Conservation (phyloP, 1,140 invertebrate genomes). For the Sycophila sp. region DNA sequence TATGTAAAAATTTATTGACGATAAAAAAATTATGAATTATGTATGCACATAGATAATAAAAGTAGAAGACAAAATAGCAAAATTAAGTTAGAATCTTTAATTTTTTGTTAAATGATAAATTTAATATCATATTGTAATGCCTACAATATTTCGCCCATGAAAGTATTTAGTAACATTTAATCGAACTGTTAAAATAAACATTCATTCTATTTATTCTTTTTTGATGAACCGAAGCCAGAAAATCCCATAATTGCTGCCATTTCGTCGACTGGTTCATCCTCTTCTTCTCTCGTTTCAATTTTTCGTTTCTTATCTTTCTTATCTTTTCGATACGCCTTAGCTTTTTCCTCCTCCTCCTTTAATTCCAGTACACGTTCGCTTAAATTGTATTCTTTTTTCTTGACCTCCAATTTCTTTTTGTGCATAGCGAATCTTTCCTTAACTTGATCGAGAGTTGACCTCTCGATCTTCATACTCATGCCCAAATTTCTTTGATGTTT, state of each 20-base stretch:
- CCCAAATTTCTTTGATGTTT: conserved; percentile 99
- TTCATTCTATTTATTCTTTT: conserved; percentile 72
- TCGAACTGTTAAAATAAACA: neutral
- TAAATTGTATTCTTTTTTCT: conserved; percentile 96
- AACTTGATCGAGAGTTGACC: conserved; percentile 94
- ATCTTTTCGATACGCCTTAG: conserved; percentile 93
- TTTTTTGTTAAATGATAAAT: no score
- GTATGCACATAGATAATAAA: no score
- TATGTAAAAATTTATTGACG: no score
- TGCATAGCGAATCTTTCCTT: conserved; percentile 93
- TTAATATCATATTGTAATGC: no score
- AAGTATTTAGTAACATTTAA: no score
- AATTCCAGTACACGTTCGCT: conserved; percentile 91
- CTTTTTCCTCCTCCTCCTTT: conserved; percentile 96
- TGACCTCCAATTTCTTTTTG: conserved; percentile 95
- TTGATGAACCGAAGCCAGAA: conserved; percentile 92
- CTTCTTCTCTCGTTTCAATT: conserved; percentile 77
- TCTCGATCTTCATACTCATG: conserved; percentile 99
- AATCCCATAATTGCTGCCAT: conserved; percentile 98
- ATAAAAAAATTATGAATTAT: no score
- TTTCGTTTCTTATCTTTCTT: conserved; percentile 92
- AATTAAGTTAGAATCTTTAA: no score
- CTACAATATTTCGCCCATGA: no score
- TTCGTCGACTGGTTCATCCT: conserved; percentile 75
- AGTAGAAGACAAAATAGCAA: no score